Conservation (phyloP, 2,113 vertebrate genomes). For the Psilopsiagon aurifrons region DNA sequence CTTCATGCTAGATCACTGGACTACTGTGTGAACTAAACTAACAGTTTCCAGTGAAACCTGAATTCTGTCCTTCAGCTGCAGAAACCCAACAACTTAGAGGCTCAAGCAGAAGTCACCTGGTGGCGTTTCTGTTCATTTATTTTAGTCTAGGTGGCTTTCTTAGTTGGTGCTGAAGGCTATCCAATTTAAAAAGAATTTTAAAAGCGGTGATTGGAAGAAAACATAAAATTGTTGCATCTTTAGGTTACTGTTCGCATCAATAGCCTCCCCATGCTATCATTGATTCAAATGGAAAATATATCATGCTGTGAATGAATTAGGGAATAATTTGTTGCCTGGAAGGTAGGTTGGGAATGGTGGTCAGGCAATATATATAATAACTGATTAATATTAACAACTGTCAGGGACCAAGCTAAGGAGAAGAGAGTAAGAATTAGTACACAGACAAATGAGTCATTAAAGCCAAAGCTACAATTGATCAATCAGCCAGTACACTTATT, state of each 20-base stretch:
- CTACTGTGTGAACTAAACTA: not conserved
- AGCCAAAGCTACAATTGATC: not conserved
- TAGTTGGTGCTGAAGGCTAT: not conserved
- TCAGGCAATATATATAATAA: not conserved
- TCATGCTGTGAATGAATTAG: not conserved
- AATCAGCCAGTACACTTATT: not conserved
- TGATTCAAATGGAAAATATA: not conserved
- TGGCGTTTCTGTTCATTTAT: not conserved
- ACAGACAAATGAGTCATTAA: not conserved
- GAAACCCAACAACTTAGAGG: not conserved
- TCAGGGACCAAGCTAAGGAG: not conserved
- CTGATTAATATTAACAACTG: not conserved
- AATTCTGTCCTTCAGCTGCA: not conserved
- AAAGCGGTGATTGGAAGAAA: not conserved
- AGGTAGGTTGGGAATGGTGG: not conserved
- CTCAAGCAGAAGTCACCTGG: not conserved
- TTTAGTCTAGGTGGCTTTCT: not conserved
- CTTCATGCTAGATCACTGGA: not conserved
- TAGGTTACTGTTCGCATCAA: not conserved
- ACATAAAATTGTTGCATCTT: rapidly evolving
- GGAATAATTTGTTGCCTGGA: not conserved
- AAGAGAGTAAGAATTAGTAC: not conserved
- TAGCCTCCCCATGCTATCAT: not conserved
- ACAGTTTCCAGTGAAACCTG: not conserved
- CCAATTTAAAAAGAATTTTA: not conserved